Evolutionary conservation across 2,797 vertebrate species (phyloP).

Genomic region (Acipenser ruthenus): DNA sequence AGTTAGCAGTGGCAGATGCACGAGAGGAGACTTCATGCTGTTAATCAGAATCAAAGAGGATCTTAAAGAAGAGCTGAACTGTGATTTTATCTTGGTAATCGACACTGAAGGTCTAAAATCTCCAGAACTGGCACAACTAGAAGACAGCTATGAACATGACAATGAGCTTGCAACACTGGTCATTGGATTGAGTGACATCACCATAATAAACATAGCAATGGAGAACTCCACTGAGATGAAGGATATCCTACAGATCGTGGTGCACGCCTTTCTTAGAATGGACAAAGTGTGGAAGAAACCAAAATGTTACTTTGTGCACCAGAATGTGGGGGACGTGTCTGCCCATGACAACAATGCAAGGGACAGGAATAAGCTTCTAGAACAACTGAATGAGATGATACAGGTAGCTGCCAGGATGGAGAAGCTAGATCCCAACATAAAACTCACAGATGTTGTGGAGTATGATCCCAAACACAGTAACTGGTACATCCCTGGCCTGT

Average conservation of each 20-base stretch:
- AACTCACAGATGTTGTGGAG: conserved; percentile 41
- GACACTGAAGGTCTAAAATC: conserved; percentile 52
- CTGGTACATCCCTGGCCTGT: conserved; percentile 50
- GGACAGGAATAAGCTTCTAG: conserved; percentile 19
- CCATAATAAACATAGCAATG: conserved; percentile 42
- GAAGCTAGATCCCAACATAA: conserved; percentile 26
- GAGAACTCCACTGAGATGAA: conserved; percentile 35
- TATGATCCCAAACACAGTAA: conserved; percentile 40
- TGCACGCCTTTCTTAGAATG: conserved; percentile 45
- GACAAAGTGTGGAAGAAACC: conserved; percentile 37
- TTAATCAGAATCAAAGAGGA: conserved; percentile 39
- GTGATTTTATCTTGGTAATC: conserved; percentile 50
- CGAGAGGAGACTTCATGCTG: conserved; percentile 54
- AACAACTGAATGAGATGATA: conserved; percentile 26
- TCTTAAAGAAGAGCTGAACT: conserved; percentile 37
- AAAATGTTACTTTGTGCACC: conserved; percentile 47
- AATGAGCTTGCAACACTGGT: conserved; percentile 47
- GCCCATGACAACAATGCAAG: conserved; percentile 26
- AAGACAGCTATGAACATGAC: conserved; percentile 42
- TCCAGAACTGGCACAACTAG: conserved; percentile 23
- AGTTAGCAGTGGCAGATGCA: conserved; percentile 36
- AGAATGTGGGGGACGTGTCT: conserved; percentile 29
- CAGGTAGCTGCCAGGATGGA: conserved; percentile 31
- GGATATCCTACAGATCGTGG: conserved; percentile 38
- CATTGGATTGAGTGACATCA: conserved; percentile 49